Percentiles rank a stretch among this genome's conserved stretches.
Evolutionary conservation across 2,113 vertebrate genomes (phyloP).

Genomic region (Helogale parvula): DNA sequence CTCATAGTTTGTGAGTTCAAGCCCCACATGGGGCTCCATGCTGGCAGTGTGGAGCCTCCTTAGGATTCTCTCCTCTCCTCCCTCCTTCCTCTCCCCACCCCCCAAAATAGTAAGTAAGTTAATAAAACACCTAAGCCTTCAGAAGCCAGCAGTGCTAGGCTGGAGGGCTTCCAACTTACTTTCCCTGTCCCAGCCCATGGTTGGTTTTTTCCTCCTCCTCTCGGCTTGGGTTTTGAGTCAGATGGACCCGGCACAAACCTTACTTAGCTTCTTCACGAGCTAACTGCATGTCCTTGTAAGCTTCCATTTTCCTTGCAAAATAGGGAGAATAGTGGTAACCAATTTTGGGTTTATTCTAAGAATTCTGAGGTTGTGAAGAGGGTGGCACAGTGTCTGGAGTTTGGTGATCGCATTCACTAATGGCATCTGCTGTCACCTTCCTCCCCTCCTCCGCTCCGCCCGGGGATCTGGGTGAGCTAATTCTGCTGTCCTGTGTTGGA

Average conservation of each 20-base stretch:
- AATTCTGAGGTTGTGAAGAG: neutral
- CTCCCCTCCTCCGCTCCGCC: rapidly evolving
- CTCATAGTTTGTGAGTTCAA: too few species aligned
- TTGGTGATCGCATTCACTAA: neutral
- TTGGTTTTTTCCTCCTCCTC: neutral
- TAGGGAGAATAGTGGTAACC: neutral
- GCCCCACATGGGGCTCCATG: too few species aligned
- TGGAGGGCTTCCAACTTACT: neutral
- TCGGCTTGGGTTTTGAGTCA: neutral
- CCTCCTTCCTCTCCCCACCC: too few species aligned
- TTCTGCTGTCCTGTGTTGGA: neutral
- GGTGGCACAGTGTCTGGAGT: neutral
- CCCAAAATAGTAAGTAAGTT: too few species aligned
- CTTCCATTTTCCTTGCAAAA: neutral
- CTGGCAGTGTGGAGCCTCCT: too few species aligned
- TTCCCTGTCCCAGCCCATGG: rapidly evolving
- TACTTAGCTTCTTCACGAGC: too few species aligned
- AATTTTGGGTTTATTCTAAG: neutral
- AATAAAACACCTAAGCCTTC: neutral
- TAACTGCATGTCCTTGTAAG: neutral
- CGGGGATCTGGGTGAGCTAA: neutral
- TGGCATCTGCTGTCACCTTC: neutral
- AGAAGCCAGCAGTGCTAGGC: neutral
- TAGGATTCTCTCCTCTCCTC: too few species aligned
- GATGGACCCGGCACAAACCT: neutral